Conservation (phyloP, 2,113 vertebrate species). For the Callopanchax toddi region DNA sequence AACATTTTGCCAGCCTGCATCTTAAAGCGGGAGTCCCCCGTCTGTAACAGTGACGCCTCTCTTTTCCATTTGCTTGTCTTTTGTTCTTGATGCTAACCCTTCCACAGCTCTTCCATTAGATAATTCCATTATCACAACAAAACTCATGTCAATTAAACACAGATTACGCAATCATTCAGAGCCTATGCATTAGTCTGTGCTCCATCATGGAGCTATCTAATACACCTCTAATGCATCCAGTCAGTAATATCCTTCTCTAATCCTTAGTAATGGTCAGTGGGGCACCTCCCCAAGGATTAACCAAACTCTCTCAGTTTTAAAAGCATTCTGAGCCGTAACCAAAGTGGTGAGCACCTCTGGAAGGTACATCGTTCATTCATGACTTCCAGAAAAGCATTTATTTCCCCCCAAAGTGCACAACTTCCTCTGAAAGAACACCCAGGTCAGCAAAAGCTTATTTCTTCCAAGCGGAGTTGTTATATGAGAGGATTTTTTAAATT, state of each 20-base stretch:
- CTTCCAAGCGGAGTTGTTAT: neutral
- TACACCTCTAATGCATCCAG: slow-evolving; percentile 78
- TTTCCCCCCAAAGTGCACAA: slow-evolving; percentile 11
- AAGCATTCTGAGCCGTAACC: slow-evolving; percentile 66
- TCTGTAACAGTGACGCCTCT: slow-evolving; percentile 21
- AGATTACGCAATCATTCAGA: slow-evolving; percentile 73
- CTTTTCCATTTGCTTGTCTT: slow-evolving; percentile 40
- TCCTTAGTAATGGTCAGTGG: slow-evolving; percentile 70
- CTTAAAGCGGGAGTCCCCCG: slow-evolving; percentile 33
- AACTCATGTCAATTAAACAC: slow-evolving; percentile 77
- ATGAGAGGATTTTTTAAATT: neutral
- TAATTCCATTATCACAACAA: slow-evolving; percentile 74
- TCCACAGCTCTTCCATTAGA: slow-evolving; percentile 67
- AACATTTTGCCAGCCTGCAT: slow-evolving; percentile 8
- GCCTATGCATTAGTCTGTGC: slow-evolving; percentile 70
- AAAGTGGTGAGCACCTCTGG: slow-evolving; percentile 47
- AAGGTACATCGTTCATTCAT: slow-evolving; percentile 49
- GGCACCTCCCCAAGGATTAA: slow-evolving; percentile 68
- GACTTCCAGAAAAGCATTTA: slow-evolving; percentile 17
- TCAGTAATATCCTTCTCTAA: slow-evolving; percentile 71
- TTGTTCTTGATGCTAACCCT: slow-evolving; percentile 47
- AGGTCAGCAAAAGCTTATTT: slow-evolving; percentile 24
- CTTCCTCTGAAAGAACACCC: slow-evolving; percentile 1
- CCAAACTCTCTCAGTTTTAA: slow-evolving; percentile 72
- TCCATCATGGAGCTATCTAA: slow-evolving; percentile 73